Base-by-base conservation (phyloP, 1,140 invertebrate genomes). In the Aphelenchoides fujianensis region DNA sequence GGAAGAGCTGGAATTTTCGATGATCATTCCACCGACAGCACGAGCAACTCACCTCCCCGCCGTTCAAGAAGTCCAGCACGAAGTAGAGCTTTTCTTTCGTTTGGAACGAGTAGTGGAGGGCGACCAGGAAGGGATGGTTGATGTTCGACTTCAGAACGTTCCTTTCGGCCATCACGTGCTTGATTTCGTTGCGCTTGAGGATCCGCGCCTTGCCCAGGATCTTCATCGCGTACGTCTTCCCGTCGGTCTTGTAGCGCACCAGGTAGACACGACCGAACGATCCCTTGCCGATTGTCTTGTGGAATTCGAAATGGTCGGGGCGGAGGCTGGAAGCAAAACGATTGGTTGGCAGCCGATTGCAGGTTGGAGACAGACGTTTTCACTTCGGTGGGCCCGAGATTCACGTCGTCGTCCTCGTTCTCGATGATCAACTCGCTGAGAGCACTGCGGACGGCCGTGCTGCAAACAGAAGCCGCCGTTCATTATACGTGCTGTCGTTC, bases 41-140 rank as follows among this genome's bases (percentile, higher is more conserved):
- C 5, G 48, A 27, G 19, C 32, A 5, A 57, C 19, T 30, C 53
- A 7, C 73, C 9, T 73, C 16, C 68, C 28, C 87, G 98, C 96
- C 19, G 86, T 97, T 98, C 1, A 98, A 96, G 87, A 98, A 99
- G 87, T 99, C 95, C 94, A 98, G 98, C 19, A 98, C 96, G 88
- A 99, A 98, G 88, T 95, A 99, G 55, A 99, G 89, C 82, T 95
- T 89, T 86, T 98, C 95, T 53, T 90, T 91, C 66, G 96, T 98
- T 90, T 98, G 94, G 89, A 99, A 99, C 66, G 63, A 57, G 19
- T 70, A 57, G 19, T n/a, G 62, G 23, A 74, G 16, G 27, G 37
- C 23, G 84, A 95, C 98, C 84, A 99, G 90, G 88, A 99, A 99
- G 57, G 96, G 95, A 89, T 99, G 96, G 87, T 92, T 95, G 3